Evolutionary conservation across 2,888 invertebrate genomes (phyloP).

Genomic region (Copidosoma aretas): DNA sequence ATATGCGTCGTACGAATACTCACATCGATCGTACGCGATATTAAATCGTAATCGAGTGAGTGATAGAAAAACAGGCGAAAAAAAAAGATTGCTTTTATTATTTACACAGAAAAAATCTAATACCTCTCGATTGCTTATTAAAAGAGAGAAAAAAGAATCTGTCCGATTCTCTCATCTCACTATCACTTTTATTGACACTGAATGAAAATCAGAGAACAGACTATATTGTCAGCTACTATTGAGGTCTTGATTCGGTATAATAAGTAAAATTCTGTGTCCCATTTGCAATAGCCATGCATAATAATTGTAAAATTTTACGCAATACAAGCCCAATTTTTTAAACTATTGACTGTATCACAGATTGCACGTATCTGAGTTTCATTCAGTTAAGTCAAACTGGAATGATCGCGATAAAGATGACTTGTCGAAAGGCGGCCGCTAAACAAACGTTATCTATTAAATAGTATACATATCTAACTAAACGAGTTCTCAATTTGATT

Average conservation of each 20-base stretch:
- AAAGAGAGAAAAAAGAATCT: conserved; percentile 13
- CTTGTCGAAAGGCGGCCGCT: conserved; percentile 33
- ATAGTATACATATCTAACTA: conserved; percentile 42
- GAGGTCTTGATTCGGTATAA: no score
- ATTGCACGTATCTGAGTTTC: conserved; percentile 29
- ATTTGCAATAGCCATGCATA: background rate
- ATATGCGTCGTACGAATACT: conserved; percentile 28
- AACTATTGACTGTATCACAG: no score
- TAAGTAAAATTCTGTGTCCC: no score
- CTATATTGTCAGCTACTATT: no score
- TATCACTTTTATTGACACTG: conserved; percentile 24
- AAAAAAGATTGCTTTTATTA: conserved; percentile 20
- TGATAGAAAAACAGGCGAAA: conserved; percentile 30
- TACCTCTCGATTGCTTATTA: background rate
- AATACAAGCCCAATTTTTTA: background rate
- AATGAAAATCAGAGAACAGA: conserved; percentile 31
- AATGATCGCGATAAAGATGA: conserved; percentile 39
- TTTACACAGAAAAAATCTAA: conserved; percentile 33
- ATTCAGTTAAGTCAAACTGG: conserved; percentile 29
- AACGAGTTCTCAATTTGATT: conserved; percentile 41
- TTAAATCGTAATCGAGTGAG: conserved; percentile 23
- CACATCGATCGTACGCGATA: conserved; percentile 3
- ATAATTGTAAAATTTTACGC: background rate
- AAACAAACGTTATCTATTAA: conserved; percentile 26
- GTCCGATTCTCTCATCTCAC: conserved; percentile 19